phyloP scores from a whole-genome alignment of 2,113 vertebrate species.

The Halcyon malimbica region DNA sequence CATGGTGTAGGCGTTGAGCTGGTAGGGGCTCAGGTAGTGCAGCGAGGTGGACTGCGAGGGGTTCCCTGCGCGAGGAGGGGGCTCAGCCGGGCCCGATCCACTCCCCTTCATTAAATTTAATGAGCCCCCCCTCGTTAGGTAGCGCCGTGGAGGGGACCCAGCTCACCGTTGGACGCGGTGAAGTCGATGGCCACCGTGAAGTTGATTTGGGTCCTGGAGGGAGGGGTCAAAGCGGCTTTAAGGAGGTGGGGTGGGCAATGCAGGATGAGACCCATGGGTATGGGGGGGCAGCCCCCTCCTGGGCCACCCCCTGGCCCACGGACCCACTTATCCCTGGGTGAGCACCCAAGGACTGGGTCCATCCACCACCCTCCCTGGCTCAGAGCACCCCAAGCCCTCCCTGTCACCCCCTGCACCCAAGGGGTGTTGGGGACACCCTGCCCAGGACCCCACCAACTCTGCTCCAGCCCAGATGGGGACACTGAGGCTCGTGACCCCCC shows the following conservation, averaged over 20 bases:
- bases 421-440: neutral
- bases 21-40: constrained; percentile 96
- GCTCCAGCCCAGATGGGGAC: neutral
- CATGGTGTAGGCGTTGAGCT: constrained; percentile 93
- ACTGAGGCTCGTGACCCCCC: neutral
- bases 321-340: too few relatives aligned
- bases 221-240: neutral
- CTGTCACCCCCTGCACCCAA: neutral
- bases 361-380: neutral
- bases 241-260: neutral
- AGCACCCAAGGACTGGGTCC: neutral
- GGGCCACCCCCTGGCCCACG: neutral
- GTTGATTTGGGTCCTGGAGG: constrained; percentile 90
- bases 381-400: neutral
- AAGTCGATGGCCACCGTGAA: constrained; percentile 98
- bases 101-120: neutral
- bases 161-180: constrained; percentile 94
- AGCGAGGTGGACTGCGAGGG: constrained; percentile 92
- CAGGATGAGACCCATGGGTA: neutral
- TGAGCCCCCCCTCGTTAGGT: too few relatives aligned
- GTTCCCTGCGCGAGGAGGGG: constrained; percentile 74
- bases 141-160: too few relatives aligned
- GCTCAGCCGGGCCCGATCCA: accelerated
- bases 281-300: neutral
- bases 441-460: too few relatives aligned